Base-by-base conservation (phyloP, 2,113 vertebrate genomes). In the Rhadina sibilatrix region DNA sequence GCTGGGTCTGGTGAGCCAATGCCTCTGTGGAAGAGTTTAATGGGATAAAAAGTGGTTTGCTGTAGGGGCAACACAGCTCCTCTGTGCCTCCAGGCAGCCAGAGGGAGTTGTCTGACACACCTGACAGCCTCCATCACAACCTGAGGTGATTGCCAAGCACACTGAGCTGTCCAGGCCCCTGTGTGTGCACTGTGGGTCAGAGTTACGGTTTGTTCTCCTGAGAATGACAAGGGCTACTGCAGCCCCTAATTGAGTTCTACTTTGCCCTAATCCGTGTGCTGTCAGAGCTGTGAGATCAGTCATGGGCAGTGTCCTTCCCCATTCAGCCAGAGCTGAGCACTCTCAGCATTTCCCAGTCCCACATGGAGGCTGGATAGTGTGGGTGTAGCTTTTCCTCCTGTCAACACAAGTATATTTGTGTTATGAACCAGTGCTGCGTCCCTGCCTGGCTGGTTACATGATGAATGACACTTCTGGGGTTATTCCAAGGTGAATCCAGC, bases 321-420 rank as follows among this genome's bases (percentile, higher is more conserved):
- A 8, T 0, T 7, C 12, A 42, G 46, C 16, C 56, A 23, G 65
- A 33, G 8, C 5, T 71, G 37, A 11, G 30, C 10, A 0, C 60
- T 54, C 71, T 52, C 44, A 60, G 1, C 8, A 14, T 42, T 60
- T 30, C 46, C 44, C 35, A 17, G 60, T 38, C 40, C 61, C 86
- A 46, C 8, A 1, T 0, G 30, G 24, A 89, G 33, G 4, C 12
- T 2, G 1, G 13, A 9, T 3, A 37, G 37, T 2, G 1, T 0
- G 6, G 47, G 24, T 1, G 3, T 0, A 49, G 46, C 50, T 72
- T 63, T 50, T 28, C 56, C 42, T 65, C 12, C 5, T 28, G 40
- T 64, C 57, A 37, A 2, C 42, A 33, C 0, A 0, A 37, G 72
- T 20, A 9, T 16, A 7, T 89, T 44, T 0, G 1, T 88, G 49